Evolutionary conservation across 1,140 invertebrate genomes (phyloP).

Genomic region (Drosophila sechellia): DNA sequence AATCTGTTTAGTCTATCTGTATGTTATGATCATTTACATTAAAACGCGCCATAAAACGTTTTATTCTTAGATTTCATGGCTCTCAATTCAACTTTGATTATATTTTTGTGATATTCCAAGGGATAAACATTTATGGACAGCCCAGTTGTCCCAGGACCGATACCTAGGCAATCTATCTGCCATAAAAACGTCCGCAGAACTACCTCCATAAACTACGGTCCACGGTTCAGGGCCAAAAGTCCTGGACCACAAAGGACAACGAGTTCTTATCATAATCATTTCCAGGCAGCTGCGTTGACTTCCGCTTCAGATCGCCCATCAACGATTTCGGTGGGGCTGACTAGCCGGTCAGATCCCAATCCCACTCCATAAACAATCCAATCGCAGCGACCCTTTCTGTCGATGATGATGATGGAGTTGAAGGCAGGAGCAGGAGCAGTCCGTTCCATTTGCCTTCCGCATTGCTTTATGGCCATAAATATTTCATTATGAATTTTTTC

Average conservation of each 20-base stretch:
- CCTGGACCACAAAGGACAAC: constrained; percentile 26
- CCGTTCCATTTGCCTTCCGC: constrained; percentile 58
- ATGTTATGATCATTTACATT: not conserved
- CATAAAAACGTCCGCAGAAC: constrained; percentile 67
- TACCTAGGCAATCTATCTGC: constrained; percentile 59
- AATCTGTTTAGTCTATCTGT: too few relatives aligned
- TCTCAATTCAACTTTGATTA: constrained; percentile 10
- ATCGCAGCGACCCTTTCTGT: constrained; percentile 62
- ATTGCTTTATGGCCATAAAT: constrained; percentile 81
- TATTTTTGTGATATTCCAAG: not conserved
- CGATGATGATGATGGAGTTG: constrained; percentile 42
- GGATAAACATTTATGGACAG: constrained; percentile 16
- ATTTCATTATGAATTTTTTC: constrained; percentile 82
- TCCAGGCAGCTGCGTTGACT: constrained; percentile 76
- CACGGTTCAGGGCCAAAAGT: not conserved
- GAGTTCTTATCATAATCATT: constrained; percentile 78
- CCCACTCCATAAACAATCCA: constrained; percentile 36
- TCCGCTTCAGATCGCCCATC: constrained; percentile 54
- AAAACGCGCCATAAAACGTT: not conserved
- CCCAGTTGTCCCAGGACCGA: constrained; percentile 37
- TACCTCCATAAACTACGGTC: constrained; percentile 48
- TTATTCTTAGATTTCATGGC: constrained; percentile 1
- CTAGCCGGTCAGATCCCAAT: not conserved
- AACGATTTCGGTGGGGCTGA: constrained; percentile 4
- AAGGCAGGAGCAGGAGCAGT: constrained; percentile 22